Evolutionary conservation across 2,113 vertebrate genomes (phyloP).

Genomic region (Xenotilapia caudafasciata): DNA sequence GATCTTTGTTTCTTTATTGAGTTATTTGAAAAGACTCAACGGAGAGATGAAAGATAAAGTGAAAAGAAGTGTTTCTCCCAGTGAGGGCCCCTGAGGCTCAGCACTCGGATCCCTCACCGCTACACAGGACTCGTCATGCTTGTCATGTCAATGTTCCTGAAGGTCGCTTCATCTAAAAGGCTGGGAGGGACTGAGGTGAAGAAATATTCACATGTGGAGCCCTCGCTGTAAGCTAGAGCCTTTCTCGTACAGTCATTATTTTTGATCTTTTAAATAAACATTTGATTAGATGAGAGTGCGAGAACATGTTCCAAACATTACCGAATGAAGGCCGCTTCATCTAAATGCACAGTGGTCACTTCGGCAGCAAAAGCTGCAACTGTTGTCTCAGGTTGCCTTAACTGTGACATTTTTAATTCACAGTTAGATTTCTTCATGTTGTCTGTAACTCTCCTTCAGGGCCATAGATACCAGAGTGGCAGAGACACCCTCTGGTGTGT

Average conservation of each 20-base stretch:
- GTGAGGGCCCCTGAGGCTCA: slow-evolving; percentile 22
- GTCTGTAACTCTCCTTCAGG: background rate
- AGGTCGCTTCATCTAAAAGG: slow-evolving; percentile 21
- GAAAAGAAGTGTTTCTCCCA: slow-evolving; percentile 15
- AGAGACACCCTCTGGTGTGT: background rate
- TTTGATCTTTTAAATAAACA: background rate
- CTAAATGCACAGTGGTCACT: background rate
- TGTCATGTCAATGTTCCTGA: slow-evolving; percentile 36
- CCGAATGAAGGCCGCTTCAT: background rate
- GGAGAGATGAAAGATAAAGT: slow-evolving; percentile 20
- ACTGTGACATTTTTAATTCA: background rate
- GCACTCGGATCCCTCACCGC: slow-evolving; percentile 10
- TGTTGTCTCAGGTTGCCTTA: background rate
- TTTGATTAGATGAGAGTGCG: background rate
- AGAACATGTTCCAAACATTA: background rate
- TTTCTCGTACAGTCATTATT: background rate
- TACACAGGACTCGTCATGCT: slow-evolving; percentile 23
- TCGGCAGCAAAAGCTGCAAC: background rate
- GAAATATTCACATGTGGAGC: background rate
- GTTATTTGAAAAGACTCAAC: slow-evolving; percentile 10
- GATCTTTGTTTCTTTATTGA: slow-evolving; percentile 25
- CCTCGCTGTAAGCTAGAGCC: background rate
- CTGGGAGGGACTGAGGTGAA: background rate
- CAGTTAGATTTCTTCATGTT: background rate
- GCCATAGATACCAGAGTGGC: background rate